Percentiles rank a stretch among this genome's conserved stretches.
phyloP scores from a whole-genome alignment of 2,888 invertebrate genomes.

The Chouioia cunea region DNA sequence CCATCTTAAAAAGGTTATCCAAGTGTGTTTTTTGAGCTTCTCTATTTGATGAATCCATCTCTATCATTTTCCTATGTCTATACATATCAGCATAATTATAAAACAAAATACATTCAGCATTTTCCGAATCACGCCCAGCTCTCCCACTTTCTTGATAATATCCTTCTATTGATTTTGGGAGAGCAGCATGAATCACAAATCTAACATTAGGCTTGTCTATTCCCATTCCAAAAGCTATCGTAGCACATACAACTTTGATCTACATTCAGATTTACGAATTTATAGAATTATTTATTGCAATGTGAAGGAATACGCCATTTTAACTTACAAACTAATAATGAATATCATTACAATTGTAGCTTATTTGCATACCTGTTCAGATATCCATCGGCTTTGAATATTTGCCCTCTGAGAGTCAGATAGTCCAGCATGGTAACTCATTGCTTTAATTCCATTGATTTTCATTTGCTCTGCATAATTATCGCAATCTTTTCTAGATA shows the following conservation, averaged over 20 bases:
- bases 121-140: slow-evolving; percentile 92
- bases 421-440: slow-evolving; percentile 92
- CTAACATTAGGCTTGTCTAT: slow-evolving; percentile 98
- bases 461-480: slow-evolving; percentile 78
- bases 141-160: slow-evolving; percentile 98
- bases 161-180: slow-evolving; percentile 96
- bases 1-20: slow-evolving; percentile 90
- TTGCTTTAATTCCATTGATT: slow-evolving; percentile 76
- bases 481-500: slow-evolving; percentile 93
- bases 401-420: slow-evolving; percentile 76
- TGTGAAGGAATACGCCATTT: too few species aligned
- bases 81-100: slow-evolving; percentile 87
- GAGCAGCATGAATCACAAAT: slow-evolving; percentile 91
- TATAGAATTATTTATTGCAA: background rate
- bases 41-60: slow-evolving; percentile 69
- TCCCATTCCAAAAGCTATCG: slow-evolving; percentile 99
- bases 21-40: slow-evolving; percentile 82
- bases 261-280: slow-evolving; percentile 38
- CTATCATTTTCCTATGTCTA: slow-evolving; percentile 78
- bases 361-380: slow-evolving; percentile 74
- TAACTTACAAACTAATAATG: background rate
- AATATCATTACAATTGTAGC: background rate
- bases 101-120: slow-evolving; percentile 87
- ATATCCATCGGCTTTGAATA: slow-evolving; percentile 88
- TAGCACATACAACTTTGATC: slow-evolving; percentile 87